Base-by-base conservation (phyloP, 2,888 invertebrate species). In the Eristalinus aeneus region DNA sequence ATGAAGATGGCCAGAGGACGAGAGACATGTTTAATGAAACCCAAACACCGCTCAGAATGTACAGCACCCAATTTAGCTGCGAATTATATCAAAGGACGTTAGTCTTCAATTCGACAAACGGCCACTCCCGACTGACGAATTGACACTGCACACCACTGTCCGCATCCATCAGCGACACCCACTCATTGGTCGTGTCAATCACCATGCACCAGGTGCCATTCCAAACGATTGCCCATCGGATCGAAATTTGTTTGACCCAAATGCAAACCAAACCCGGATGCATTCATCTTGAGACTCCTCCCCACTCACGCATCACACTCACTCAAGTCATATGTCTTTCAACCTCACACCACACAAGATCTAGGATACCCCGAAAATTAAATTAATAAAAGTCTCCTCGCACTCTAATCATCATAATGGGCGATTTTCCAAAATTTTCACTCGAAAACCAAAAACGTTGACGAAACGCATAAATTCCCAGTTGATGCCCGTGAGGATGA, bases 361-460 rank as follows among this genome's bases (percentile, higher is more conserved):
- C 60, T 63, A 69, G 58, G 64, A 81, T 64, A 81, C 46, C 60
- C 71, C 22, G 34, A 27, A 32, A 36, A 32, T 60, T 56, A 61
- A 79, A 75, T 54, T 72, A 85, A 80, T 85, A 80, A 76, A 79
- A 85, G 65, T 85, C 80, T 75, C 80, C 71, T 85, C 72, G 72
- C 84, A 85, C 80, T 80, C 63, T 56, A 80, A 85, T 76, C 84
- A 76, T 76, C 75, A 80, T 85, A 76, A 76, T 61, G 63, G 61
- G 75, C 75, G 72, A 80, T 72, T 74, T 80, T 64, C 20, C 46
- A 32, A 79, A 53, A 56, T 58, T 64, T 69, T 68, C 53, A 31
- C 73, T 69, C 32, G 20, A 36, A 77, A 63, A 58, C 36, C 11
- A 12, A 58, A 39, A 53, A 65, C 20, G 60, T 46, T n/a, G n/a